Conservation (phyloP, 2,113 vertebrate species). For the Gobius niger region DNA sequence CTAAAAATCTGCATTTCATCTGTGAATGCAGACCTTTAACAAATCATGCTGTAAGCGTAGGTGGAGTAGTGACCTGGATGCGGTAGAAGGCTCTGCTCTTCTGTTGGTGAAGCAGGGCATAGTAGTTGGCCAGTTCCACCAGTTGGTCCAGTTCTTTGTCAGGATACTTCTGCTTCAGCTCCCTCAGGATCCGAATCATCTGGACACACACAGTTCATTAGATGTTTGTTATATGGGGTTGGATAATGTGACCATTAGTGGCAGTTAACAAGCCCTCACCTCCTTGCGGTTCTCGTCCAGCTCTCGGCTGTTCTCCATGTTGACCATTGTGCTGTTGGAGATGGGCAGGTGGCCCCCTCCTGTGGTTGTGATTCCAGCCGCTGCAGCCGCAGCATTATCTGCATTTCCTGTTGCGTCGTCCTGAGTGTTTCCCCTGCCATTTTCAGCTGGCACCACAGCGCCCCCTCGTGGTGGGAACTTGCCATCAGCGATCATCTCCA, state of each 20-base stretch:
- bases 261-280: constrained; percentile 54
- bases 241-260: neutral
- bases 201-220: constrained; percentile 27
- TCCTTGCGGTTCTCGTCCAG: constrained; percentile 91
- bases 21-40: neutral
- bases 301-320: constrained; percentile 83
- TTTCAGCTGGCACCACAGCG: constrained; percentile 61
- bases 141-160: constrained; percentile 94
- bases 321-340: constrained; percentile 72
- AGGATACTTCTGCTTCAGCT: constrained; percentile 93
- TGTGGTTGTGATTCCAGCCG: constrained; percentile 18
- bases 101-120: constrained; percentile 92
- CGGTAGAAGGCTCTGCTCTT: constrained; percentile 98
- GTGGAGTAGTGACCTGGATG: constrained; percentile 68
- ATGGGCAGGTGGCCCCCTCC: constrained; percentile 51
- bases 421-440: constrained; percentile 50
- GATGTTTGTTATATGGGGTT: neutral
- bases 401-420: constrained; percentile 23
- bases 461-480: constrained; percentile 73
- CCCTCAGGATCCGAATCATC: constrained; percentile 94
- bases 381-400: constrained; percentile 28
- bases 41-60: neutral
- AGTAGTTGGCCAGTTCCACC: constrained; percentile 92
- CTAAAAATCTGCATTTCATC: no score
- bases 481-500: constrained; percentile 82